These are phyloP conservation scores for Apeltes quadracus DNA, from an alignment of 2,113 vertebrate genomes.

Conservation along the genomic window DNA sequence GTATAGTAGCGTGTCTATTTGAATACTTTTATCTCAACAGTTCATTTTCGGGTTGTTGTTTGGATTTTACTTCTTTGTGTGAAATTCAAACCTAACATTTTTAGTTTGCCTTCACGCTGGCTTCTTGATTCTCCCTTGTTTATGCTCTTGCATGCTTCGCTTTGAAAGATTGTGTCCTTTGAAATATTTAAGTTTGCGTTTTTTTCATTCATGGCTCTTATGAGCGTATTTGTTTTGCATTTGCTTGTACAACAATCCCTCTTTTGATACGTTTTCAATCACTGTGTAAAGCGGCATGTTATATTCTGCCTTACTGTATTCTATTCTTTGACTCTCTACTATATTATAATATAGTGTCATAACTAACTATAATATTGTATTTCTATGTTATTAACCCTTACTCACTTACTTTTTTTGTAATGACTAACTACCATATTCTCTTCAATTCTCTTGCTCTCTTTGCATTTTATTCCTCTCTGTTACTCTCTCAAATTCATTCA, in stretches of 20 bases:
- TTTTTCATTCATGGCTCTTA: not conserved
- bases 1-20: not conserved
- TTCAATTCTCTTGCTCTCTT: not conserved
- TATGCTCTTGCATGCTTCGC: not conserved
- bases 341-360: not conserved
- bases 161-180: not conserved
- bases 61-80: not conserved
- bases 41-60: not conserved
- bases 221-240: not conserved
- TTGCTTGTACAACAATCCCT: not conserved
- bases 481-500: not conserved
- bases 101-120: not conserved
- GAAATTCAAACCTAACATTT: not conserved
- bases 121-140: not conserved
- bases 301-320: not conserved
- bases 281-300: too few species aligned
- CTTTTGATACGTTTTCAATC: not conserved
- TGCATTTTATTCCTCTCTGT: not conserved
- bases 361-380: not conserved
- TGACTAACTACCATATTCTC: not conserved
- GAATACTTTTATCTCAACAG: not conserved
- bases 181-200: not conserved
- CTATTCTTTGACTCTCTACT: not conserved
- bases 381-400: not conserved
- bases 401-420: not conserved